Percentiles rank a stretch among this genome's conserved stretches.
Evolutionary conservation across 2,113 vertebrate genomes (phyloP).

Genomic region (Epinephelus fuscoguttatus): DNA sequence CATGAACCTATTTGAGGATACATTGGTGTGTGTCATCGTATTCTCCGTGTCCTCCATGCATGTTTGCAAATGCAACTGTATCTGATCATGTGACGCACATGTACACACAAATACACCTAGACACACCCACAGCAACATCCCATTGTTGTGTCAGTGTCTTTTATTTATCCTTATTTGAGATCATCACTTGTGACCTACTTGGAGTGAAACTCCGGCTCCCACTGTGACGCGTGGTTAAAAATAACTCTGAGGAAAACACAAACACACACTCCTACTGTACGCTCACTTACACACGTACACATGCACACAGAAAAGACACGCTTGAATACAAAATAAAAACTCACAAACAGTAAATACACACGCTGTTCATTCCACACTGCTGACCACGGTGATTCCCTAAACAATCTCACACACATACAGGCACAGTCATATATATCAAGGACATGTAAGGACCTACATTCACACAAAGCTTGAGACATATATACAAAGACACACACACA

Average conservation of each 20-base stretch:
- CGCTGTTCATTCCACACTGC: constrained; percentile 22
- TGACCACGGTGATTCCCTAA: constrained; percentile 38
- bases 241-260: constrained; percentile 60
- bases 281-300: neutral
- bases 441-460: neutral
- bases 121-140: neutral
- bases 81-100: neutral
- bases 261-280: constrained; percentile 38
- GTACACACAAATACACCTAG: neutral
- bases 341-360: constrained; percentile 33
- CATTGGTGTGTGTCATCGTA: neutral
- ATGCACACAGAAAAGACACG: neutral
- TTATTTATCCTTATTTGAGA: constrained; percentile 55
- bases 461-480: neutral
- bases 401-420: neutral
- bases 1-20: too few species aligned
- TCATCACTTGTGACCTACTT: constrained; percentile 78
- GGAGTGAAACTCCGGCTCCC: constrained; percentile 67
- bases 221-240: constrained; percentile 67
- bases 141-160: constrained; percentile 6
- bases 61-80: neutral
- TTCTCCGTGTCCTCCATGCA: too few species aligned
- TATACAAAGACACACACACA: neutral
- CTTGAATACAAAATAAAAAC: constrained; percentile 42
- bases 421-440: neutral